Evolutionary conservation across 2,113 vertebrate species (phyloP).

Genomic region (Stigmatopora nigra): DNA sequence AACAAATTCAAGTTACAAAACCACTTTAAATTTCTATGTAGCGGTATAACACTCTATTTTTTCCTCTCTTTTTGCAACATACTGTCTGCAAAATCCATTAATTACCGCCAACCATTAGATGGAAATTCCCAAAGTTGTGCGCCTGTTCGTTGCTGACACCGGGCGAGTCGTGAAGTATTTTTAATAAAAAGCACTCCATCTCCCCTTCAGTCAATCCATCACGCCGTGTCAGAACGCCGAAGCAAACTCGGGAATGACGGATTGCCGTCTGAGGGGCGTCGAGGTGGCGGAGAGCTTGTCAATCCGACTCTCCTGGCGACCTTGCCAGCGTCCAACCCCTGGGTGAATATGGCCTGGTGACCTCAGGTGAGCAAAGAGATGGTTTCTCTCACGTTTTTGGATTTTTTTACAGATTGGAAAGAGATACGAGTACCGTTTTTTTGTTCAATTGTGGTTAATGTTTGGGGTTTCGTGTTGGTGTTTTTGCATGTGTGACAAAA

Average conservation of each 20-base stretch:
- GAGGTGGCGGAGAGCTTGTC: conserved; percentile 42
- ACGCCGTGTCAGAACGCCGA: conserved; percentile 46
- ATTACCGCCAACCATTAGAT: neutral
- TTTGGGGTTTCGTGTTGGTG: neutral
- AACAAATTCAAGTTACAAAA: too few species aligned
- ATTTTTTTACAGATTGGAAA: too few species aligned
- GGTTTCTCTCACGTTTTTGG: too few species aligned
- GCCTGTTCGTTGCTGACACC: neutral
- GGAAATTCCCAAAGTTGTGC: neutral
- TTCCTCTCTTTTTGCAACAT: too few species aligned
- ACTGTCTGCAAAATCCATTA: neutral
- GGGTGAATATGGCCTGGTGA: neutral
- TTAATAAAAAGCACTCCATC: conserved; percentile 39
- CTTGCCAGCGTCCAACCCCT: conserved; percentile 48
- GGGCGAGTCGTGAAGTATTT: conserved; percentile 34
- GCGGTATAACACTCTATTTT: too few species aligned
- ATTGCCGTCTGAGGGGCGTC: conserved; percentile 40
- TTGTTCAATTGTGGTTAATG: neutral
- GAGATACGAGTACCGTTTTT: neutral
- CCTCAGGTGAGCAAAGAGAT: neutral
- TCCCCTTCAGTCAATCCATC: conserved; percentile 49
- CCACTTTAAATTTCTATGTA: too few species aligned
- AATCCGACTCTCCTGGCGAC: conserved; percentile 46
- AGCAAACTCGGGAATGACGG: conserved; percentile 52
- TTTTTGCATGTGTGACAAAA: neutral